Conservation (phyloP, 2,888 invertebrate species). For the Chrysotoxum bicinctum region DNA sequence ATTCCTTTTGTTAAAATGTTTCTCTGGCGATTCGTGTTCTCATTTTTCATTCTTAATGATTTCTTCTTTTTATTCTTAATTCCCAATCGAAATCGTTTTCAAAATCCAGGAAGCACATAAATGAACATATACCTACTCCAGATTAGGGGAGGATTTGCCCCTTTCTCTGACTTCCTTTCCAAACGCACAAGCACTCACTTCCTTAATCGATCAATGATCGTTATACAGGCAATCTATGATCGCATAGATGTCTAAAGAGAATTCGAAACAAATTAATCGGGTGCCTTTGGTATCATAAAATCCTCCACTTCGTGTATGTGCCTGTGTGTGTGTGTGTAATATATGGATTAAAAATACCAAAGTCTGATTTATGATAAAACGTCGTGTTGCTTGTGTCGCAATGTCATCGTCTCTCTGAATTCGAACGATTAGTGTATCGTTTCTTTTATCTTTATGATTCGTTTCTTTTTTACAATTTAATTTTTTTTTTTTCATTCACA, state of each 20-base stretch:
- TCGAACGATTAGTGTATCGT: conserved; percentile 67
- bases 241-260: neutral
- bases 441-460: conserved; percentile 62
- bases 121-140: neutral
- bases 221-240: conserved; percentile 7
- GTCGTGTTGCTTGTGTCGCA: conserved; percentile 69
- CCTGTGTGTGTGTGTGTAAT: conserved; percentile 14
- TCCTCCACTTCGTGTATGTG: neutral
- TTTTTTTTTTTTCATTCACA: conserved; percentile 41
- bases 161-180: neutral
- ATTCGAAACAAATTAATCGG: conserved; percentile 27
- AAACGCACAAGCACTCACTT: neutral
- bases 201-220: conserved; percentile 63
- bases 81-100: conserved; percentile 1
- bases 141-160: conserved; percentile 16
- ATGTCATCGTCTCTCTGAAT: conserved; percentile 72
- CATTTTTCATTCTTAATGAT: conserved; percentile 27
- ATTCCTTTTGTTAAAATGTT: conserved; percentile 42
- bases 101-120: conserved; percentile 44
- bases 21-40: conserved; percentile 14
- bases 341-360: conserved; percentile 66
- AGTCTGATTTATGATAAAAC: conserved; percentile 75
- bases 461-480: conserved; percentile 27
- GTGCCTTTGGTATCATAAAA: neutral
- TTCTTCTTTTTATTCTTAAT: neutral